phyloP scores from a whole-genome alignment of 1,140 invertebrate species.

The Eriocheir sinensis region DNA sequence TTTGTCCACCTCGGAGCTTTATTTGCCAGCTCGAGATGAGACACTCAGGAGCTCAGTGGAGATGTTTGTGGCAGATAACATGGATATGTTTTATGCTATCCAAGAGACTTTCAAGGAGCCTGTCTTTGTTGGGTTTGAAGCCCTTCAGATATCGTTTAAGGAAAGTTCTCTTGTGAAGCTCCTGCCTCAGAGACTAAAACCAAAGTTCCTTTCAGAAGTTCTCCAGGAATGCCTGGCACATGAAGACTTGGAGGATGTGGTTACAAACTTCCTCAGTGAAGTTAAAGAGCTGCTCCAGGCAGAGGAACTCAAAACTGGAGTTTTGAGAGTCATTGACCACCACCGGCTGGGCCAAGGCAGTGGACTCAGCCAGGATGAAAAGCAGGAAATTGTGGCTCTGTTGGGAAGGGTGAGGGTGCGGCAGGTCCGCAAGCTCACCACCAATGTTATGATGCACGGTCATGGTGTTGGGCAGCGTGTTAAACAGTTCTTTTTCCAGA shows the following conservation, averaged over 20 bases:
- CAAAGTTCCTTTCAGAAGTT: conserved; percentile 46
- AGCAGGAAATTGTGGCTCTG: neutral
- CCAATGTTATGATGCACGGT: neutral
- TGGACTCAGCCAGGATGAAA: neutral
- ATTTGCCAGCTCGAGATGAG: neutral
- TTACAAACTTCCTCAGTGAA: neutral
- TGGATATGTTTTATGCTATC: neutral
- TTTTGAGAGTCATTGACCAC: conserved; percentile 55
- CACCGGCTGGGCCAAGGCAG: neutral
- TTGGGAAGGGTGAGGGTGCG: conserved; percentile 19
- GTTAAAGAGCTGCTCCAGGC: neutral
- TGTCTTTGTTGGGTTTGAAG: conserved; percentile 32
- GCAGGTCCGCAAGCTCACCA: neutral
- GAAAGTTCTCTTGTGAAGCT: conserved; percentile 8
- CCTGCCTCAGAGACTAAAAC: conserved; percentile 32
- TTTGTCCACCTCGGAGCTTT: conserved; percentile 27
- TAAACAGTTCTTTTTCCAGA: neutral
- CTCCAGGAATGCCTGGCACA: neutral
- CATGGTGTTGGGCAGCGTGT: neutral
- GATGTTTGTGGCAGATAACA: conserved; percentile 59
- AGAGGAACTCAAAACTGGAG: neutral
- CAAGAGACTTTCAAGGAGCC: conserved; percentile 6
- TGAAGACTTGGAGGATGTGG: neutral
- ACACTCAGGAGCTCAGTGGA: neutral
- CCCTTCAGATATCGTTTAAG: neutral